These are phyloP conservation scores for Ischnura elegans DNA, from an alignment of 2,888 invertebrate genomes.

Conservation along the genomic window DNA sequence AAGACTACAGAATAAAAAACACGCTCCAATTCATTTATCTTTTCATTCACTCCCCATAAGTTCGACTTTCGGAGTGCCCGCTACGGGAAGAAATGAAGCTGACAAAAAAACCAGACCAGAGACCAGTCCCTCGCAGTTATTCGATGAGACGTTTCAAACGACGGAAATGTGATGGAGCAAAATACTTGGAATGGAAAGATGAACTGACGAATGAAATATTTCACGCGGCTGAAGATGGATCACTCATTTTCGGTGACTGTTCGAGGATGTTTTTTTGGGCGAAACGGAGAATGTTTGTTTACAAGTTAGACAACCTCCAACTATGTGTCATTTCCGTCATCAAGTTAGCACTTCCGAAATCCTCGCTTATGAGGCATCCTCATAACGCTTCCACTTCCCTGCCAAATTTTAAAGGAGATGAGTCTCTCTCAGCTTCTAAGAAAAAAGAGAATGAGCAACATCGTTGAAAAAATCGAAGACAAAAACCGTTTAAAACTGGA, in stretches of 20 bases:
- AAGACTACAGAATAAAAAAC: too few relatives aligned
- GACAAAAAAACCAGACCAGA: not conserved
- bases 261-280: not conserved
- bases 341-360: not conserved
- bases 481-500: too few relatives aligned
- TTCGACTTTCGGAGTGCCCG: too few relatives aligned
- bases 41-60: too few relatives aligned
- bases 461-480: too few relatives aligned
- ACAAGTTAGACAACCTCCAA: not conserved
- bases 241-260: not conserved
- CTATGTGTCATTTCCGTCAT: slow-evolving; percentile 44
- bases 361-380: too few relatives aligned
- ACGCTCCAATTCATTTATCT: too few relatives aligned
- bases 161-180: not conserved
- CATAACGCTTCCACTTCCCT: not conserved
- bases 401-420: not conserved
- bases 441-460: too few relatives aligned
- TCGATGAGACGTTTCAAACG: not conserved
- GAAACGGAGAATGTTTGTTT: not conserved
- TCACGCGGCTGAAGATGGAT: not conserved
- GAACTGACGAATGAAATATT: not conserved
- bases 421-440: not conserved
- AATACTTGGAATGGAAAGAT: not conserved
- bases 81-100: not conserved
- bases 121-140: not conserved